Evolutionary conservation across 1,140 invertebrate genomes (phyloP), one percentile per base, ranked within the genome.

Genomic region (Lepidurus packardi): DNA sequence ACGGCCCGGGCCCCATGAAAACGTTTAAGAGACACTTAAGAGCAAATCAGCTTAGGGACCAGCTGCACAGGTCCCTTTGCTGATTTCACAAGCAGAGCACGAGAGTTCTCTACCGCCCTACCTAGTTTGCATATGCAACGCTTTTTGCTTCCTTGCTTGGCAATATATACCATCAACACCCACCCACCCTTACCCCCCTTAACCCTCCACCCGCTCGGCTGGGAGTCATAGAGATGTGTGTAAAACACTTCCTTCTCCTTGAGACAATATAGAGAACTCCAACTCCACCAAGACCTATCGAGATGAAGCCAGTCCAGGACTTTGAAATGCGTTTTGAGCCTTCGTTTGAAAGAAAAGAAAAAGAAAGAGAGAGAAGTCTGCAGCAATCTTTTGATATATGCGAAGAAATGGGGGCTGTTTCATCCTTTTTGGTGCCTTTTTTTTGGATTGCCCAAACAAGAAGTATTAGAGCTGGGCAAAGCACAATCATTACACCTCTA

Each of bases 21-120:
- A 65, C 53, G 53, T 65, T 65, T 65, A 65, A 65, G 53, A 65
- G 53, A 65, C 53, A 65, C 53, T 65, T 65, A 65, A n/a, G 53
- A 65, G 53, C 53, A 65, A 65, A 65, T 65, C 53, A 65, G 53
- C 53, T 65, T 65, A 65, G 53, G 53, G 53, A 65, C 53, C 53
- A 65, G 53, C 53, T 65, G 53, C 53, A 65, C 53, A 65, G 21
- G 53, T 65, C 53, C 53, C 53, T 65, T 65, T 65, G 53, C 53
- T 65, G 53, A 65, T 65, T 65, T 65, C 53, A 65, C 53, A 65
- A 65, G 53, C 53, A 65, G 53, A 65, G 53, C 53, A 65, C 53
- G 53, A 8, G 53, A 65, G 53, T 65, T 65, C 16, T 21, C 21
- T 65, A 16, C 53, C 53, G 53, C 53, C 53, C 53, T 65, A 65